Evolutionary conservation across 1,140 invertebrate species (phyloP), one percentile per base, ranked within the genome.

Genomic region (Anastatus disparis): DNA sequence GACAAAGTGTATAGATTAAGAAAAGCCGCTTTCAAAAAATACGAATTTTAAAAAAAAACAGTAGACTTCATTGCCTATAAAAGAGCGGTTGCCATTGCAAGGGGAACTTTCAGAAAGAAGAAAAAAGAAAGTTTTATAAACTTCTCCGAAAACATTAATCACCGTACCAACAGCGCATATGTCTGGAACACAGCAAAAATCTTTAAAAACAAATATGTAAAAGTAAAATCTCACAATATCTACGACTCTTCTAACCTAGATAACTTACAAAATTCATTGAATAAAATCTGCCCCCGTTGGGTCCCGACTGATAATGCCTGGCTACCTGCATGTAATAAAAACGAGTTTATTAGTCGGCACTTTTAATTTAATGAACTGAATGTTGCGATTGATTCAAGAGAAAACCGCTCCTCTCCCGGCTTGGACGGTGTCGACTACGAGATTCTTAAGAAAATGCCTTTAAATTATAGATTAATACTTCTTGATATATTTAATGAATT

Each of bases 41-140:
- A 48, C 6, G 40, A 44, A 44, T n/a, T 15, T n/a, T 15, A 6
- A 10, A 10, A 44, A 44, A 44, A 44, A 35, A 4, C 10, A 4
- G 31, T 6, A 35, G 31, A 35, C 31, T 35, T 6, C 10, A 73
- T 75, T 35, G 13, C 38, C 6, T 75, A 71, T 48, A 75, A 75
- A n/a, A 69, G 44, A 59, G 10, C 15, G 3, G 12, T 12, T 2
- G 63, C 71, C 2, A 1, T 53, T 15, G 44, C 58, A 1, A 75
- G 71, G 69, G 53, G 56, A 70, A 68, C 27, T 20, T n/a, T 73
- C 48, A 27, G 73, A 66, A 48, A 26, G 26, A 48, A 68, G 55
- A 22, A 71, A 67, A 65, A 70, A 61, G 27, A 26, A 2, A 24
- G 38, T 13, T 71, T 66, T 29, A 22, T 3, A 31, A 42, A 55